Evolutionary conservation across 2,113 vertebrate species (phyloP), one percentile per base, ranked within the genome.

Genomic region (Tringa solitaria): DNA sequence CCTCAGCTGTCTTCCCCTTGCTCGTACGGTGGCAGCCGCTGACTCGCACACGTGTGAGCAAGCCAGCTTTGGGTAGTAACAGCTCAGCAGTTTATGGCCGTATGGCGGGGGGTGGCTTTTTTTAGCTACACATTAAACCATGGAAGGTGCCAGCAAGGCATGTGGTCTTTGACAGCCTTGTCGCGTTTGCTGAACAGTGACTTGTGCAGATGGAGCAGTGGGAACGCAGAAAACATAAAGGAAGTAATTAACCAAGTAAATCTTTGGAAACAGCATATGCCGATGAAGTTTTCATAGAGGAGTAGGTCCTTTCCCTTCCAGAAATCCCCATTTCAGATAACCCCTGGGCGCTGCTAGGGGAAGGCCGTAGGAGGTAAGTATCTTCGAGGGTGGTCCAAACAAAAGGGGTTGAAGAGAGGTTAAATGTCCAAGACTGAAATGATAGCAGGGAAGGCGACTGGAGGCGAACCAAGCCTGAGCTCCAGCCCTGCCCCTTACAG

Each of bases 141-240:
- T 14, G 37, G 50, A 79, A 50, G 78, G 50, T 94, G 80, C 83
- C 60, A 69, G 69, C 20, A 26, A 68, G 78, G 50, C 77, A 39
- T 30, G 28, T 77, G 91, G 69, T 89, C 61, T 53, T 22, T 64
- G 69, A 39, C 75, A 92, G 74, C 74, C 57, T 73, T 11, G 60
- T 75, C 12, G 12, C 16, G 5, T 84, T 76, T 56, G 59, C 92
- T 72, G 88, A 95, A 14, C 67, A 43, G 79, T 10, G 39, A 6
- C 93, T 89, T 54, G 46, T 59, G 59, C 90, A 90, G 86, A 86
- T 92, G 79, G 85, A 94, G 67, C 79, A 69, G 72, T n/a, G 60
- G 85, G 83, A 75, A 60, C 26, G 76, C 59, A 56, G 67, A 37
- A 54, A 72, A 18, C 48, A 8, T 16, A 28, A 69, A 78, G 73